These are phyloP conservation scores for Poeciliopsis prolifica DNA, from an alignment of 2,113 vertebrate species.

Conservation along the genomic window DNA sequence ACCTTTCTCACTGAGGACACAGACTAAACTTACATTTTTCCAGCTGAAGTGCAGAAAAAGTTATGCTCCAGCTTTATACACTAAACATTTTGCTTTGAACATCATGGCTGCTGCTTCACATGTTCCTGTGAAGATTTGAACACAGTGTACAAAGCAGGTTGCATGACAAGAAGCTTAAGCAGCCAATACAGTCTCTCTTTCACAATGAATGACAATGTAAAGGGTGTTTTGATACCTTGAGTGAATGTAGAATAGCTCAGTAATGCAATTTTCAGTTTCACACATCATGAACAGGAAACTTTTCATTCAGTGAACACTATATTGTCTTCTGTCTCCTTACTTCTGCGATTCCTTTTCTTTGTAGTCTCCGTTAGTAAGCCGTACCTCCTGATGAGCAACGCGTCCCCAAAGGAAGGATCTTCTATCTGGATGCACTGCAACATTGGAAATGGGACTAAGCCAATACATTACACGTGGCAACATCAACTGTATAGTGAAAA, in stretches of 20 bases:
- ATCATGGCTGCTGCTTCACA: too few relatives aligned
- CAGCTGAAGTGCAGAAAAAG: too few relatives aligned
- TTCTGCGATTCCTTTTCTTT: slow-evolving; percentile 4
- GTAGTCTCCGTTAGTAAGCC: slow-evolving; percentile 88
- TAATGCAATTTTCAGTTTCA: background rate
- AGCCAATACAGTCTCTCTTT: background rate
- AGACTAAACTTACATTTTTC: too few relatives aligned
- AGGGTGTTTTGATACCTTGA: background rate
- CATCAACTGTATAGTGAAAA: slow-evolving; percentile 66
- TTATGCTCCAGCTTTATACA: too few relatives aligned
- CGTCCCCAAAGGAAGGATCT: slow-evolving; percentile 78
- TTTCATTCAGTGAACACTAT: background rate
- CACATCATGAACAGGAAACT: background rate
- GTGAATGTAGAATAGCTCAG: background rate
- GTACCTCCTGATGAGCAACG: slow-evolving; percentile 77
- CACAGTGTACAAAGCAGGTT: background rate
- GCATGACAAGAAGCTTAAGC: background rate
- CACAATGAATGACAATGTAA: background rate
- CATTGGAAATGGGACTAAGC: slow-evolving; percentile 84
- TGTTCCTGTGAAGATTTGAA: background rate
- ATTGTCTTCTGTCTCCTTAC: background rate
- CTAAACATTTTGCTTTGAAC: too few relatives aligned
- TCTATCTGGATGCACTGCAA: slow-evolving; percentile 78
- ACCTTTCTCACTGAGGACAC: too few relatives aligned
- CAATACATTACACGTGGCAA: slow-evolving; percentile 84